phyloP scores from a whole-genome alignment of 2,797 vertebrate species.

The Liasis olivaceus region DNA sequence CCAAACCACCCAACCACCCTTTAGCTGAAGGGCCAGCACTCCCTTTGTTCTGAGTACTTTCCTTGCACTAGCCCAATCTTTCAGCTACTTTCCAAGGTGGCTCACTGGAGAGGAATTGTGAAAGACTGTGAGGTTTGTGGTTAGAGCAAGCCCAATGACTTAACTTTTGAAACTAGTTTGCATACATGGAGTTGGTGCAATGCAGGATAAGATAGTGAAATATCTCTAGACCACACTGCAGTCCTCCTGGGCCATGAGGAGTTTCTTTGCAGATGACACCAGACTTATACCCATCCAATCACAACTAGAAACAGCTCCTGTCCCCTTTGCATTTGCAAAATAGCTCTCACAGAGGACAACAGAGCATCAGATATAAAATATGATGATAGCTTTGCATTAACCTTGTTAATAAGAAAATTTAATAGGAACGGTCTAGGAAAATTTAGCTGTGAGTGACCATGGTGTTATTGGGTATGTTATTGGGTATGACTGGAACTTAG shows the following conservation, averaged over 20 bases:
- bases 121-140: constrained; percentile 14
- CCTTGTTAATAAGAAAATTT: neutral
- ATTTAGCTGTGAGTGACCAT: neutral
- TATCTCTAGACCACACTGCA: neutral
- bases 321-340: neutral
- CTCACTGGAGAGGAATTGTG: neutral
- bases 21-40: neutral
- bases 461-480: neutral
- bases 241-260: neutral
- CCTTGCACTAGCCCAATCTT: neutral
- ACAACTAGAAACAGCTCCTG: neutral
- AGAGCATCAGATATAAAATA: neutral
- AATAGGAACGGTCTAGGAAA: neutral
- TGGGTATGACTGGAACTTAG: neutral
- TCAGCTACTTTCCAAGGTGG: neutral
- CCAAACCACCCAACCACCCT: neutral
- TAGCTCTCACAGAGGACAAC: neutral
- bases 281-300: neutral
- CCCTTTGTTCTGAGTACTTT: neutral
- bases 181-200: neutral
- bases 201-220: neutral
- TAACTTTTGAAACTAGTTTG: neutral
- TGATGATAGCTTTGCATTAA: neutral
- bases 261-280: neutral
- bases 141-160: neutral